Conservation (phyloP, 2,113 vertebrate species). For the Channa argus region DNA sequence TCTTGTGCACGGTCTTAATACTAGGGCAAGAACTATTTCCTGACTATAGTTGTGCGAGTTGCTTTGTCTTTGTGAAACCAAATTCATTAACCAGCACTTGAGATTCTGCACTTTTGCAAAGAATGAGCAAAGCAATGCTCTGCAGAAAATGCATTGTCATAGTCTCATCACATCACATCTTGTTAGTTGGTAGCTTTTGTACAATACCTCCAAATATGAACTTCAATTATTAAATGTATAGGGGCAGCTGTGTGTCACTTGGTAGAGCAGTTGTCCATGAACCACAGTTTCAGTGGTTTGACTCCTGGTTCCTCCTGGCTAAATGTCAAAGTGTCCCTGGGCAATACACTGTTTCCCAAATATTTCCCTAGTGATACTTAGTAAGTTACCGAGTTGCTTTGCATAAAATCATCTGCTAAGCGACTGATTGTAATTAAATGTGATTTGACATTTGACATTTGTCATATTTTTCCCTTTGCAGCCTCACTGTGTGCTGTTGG, state of each 20-base stretch:
- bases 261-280: too few species aligned
- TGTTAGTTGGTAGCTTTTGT: background rate
- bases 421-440: too few species aligned
- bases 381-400: too few species aligned
- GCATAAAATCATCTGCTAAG: too few species aligned
- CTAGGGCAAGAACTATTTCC: background rate
- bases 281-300: too few species aligned
- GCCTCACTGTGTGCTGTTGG: conserved; percentile 84
- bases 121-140: conserved; percentile 16
- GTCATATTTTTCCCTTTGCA: conserved; percentile 26
- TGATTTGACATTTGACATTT: background rate
- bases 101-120: conserved; percentile 52
- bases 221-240: too few species aligned
- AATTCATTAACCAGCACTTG: background rate
- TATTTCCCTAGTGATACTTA: too few species aligned
- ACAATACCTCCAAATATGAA: too few species aligned
- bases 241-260: too few species aligned
- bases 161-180: background rate
- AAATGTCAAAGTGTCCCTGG: too few species aligned
- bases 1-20: background rate
- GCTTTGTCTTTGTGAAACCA: conserved; percentile 41
- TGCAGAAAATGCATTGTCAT: background rate
- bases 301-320: too few species aligned
- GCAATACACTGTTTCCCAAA: too few species aligned
- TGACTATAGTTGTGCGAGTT: background rate